Conservation (phyloP, 2,888 invertebrate genomes). For the Melanchra persicariae region DNA sequence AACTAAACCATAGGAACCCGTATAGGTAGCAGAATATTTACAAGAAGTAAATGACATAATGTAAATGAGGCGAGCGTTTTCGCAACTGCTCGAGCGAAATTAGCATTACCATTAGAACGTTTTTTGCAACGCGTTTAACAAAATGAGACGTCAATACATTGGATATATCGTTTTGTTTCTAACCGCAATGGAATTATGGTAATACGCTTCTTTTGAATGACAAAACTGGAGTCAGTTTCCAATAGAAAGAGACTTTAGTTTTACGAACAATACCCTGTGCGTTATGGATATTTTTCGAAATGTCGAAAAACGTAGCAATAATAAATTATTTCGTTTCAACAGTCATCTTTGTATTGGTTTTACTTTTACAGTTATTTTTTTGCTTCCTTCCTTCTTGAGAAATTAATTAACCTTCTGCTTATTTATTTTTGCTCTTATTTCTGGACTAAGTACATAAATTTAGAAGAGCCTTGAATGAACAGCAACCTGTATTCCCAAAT, state of each 20-base stretch:
- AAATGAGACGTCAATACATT: slow-evolving; percentile 81
- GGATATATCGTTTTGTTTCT: slow-evolving; percentile 68
- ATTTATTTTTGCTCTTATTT: slow-evolving; percentile 3
- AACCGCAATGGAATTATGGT: slow-evolving; percentile 64
- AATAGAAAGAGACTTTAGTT: slow-evolving; percentile 45
- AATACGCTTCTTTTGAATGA: slow-evolving; percentile 67
- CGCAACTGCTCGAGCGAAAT: slow-evolving; percentile 80
- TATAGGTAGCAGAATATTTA: slow-evolving; percentile 85
- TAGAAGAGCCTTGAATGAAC: slow-evolving; percentile 17
- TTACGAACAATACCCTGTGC: slow-evolving; percentile 29
- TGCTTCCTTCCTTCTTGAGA: neutral
- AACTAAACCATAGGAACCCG: slow-evolving; percentile 72
- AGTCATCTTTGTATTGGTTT: slow-evolving; percentile 18
- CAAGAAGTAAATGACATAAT: slow-evolving; percentile 85
- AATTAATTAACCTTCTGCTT: slow-evolving; percentile 3
- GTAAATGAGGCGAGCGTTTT: slow-evolving; percentile 84
- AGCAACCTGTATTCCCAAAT: neutral
- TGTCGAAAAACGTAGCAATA: slow-evolving; percentile 29
- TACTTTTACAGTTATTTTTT: slow-evolving; percentile 19
- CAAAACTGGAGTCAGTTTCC: slow-evolving; percentile 43
- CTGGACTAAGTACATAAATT: neutral
- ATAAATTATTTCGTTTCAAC: slow-evolving; percentile 33
- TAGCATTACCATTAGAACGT: slow-evolving; percentile 83
- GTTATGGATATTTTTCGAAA: slow-evolving; percentile 35
- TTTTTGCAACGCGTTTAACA: slow-evolving; percentile 78